Evolutionary conservation across 2,888 invertebrate species (phyloP), one percentile per base, ranked within the genome.

Genomic region (Autographa pulchrina): DNA sequence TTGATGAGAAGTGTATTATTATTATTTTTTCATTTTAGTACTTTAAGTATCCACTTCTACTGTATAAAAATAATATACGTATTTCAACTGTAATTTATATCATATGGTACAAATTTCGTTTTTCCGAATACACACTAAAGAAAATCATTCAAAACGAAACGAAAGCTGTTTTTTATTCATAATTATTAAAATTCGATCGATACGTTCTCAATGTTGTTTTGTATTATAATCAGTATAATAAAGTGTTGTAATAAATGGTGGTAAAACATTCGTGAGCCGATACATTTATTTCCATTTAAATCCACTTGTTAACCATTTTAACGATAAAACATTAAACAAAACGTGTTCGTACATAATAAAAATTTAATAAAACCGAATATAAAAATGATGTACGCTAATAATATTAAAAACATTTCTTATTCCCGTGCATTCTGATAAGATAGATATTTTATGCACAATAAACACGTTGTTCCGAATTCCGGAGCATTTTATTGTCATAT

Each of bases 401-500:
- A 86, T 86, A 91, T 92, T 87, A 89, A 82, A 87, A 86, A 85
- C 84, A 87, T 84, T 84, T 82, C 83, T 80, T 86, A 85, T 85
- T 84, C 77, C 82, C 85, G 81, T 84, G 87, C 85, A 82, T 88
- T 86, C 77, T 83, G 87, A 89, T 85, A 87, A 87, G 88, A 91
- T 88, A 89, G 86, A 88, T 87, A 89, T 89, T 90, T 89, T 85
- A 88, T 86, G 88, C 87, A 89, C 91, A 89, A 93, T 94, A 92
- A 94, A 93, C 94, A 94, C 92, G 92, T 92, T 92, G 92, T 95
- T 92, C 87, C 77, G 85, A 88, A 92, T 89, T 87, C 87, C 86
- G 84, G 82, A 79, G 85, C 83, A 87, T 83, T 92, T 94, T 92
- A 95, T 92, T 89, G 91, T 92, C 91, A 90, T 88, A 89, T 92